Evolutionary conservation across 2,797 vertebrate species (phyloP).

Genomic region (Hylomyscus alleni): DNA sequence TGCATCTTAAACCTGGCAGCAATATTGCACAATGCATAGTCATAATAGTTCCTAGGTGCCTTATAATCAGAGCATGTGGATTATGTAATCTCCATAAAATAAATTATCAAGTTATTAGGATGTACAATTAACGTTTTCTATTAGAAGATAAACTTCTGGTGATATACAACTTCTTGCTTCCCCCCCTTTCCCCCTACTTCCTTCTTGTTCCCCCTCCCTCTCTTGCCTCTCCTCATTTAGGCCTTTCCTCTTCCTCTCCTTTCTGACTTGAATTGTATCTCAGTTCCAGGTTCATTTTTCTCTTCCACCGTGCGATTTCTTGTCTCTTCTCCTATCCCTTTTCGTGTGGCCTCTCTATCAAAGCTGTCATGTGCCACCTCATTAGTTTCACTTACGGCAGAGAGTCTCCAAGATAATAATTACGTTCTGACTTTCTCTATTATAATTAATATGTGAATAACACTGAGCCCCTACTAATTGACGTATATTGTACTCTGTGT

Average conservation of each 20-base stretch:
- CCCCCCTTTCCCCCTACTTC: accelerated
- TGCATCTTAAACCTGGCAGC: background rate
- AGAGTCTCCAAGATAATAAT: background rate
- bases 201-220: accelerated
- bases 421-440: background rate
- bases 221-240: background rate
- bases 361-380: background rate
- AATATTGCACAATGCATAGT: background rate
- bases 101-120: background rate
- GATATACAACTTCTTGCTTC: background rate
- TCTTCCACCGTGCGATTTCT: background rate
- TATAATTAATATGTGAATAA: background rate
- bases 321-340: background rate
- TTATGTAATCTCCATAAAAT: background rate
- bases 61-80: background rate
- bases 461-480: background rate
- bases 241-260: background rate
- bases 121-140: background rate
- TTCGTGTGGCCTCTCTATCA: background rate
- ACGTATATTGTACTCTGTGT: background rate
- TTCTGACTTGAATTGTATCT: background rate
- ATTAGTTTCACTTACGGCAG: background rate
- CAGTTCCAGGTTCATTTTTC: background rate
- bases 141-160: background rate
- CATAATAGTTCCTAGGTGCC: background rate